These are phyloP conservation scores for Apomyelois bistriatella DNA, from an alignment of 2,888 invertebrate genomes.

Conservation along the genomic window DNA sequence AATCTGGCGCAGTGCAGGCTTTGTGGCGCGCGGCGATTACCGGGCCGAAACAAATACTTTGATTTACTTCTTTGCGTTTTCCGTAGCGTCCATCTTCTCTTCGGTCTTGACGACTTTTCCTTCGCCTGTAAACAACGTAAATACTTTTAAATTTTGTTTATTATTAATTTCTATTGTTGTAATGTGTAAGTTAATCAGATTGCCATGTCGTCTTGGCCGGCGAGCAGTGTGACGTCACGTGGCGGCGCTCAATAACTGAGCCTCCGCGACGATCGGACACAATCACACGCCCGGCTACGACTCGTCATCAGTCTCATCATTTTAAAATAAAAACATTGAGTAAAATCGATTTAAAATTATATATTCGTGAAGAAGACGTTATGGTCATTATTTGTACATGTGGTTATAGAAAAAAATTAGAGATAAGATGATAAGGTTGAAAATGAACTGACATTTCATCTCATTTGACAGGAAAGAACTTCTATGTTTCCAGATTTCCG, in stretches of 20 bases:
- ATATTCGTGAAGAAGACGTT: no score
- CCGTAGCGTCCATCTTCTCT: constrained; percentile 67
- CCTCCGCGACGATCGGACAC: constrained; percentile 19
- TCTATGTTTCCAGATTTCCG: no score
- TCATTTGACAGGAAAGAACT: no score
- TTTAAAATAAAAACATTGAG: no score
- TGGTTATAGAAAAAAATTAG: no score
- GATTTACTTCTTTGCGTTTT: constrained; percentile 55
- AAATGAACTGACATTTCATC: no score
- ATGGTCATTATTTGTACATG: no score
- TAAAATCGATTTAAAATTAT: no score
- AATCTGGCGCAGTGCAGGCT: background rate
- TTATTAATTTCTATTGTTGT: background rate
- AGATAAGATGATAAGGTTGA: no score
- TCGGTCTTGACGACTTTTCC: constrained; percentile 75
- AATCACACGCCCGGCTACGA: constrained; percentile 32
- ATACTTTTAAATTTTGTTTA: background rate
- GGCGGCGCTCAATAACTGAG: constrained; percentile 39
- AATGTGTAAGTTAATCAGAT: constrained; percentile 34
- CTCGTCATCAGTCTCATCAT: constrained; percentile 62
- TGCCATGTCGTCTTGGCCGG: constrained; percentile 38
- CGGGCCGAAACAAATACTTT: constrained; percentile 8
- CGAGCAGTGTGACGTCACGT: constrained; percentile 12
- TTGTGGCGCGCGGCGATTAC: background rate
- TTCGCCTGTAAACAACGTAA: constrained; percentile 50